phyloP scores from a whole-genome alignment of 2,888 invertebrate species.

The Listrodromus nycthemerus region DNA sequence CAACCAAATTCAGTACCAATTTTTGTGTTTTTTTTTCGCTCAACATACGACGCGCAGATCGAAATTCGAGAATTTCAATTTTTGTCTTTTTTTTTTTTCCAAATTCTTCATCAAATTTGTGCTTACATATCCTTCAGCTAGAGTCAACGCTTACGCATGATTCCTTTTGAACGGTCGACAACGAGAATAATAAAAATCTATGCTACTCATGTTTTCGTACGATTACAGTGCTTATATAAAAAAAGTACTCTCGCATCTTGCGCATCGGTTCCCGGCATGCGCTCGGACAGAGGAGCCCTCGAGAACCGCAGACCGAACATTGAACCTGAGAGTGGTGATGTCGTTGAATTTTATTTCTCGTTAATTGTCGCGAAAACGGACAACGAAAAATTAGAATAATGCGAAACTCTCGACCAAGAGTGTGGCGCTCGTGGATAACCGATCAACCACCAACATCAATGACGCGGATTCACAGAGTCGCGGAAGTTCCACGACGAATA shows the following conservation, averaged over 20 bases:
- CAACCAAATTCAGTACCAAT: slow-evolving; percentile 58
- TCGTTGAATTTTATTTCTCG: slow-evolving; percentile 25
- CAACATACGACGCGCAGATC: not conserved
- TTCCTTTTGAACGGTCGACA: slow-evolving; percentile 74
- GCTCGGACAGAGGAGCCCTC: slow-evolving; percentile 7
- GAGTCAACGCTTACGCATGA: slow-evolving; percentile 64
- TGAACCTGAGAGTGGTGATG: slow-evolving; percentile 42
- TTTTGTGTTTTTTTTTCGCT: slow-evolving; percentile 12
- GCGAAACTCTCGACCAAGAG: slow-evolving; percentile 28
- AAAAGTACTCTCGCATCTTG: slow-evolving; percentile 41
- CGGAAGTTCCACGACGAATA: not conserved
- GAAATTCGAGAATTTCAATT: slow-evolving; percentile 11
- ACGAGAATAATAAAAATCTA: slow-evolving; percentile 75
- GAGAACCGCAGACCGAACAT: slow-evolving; percentile 17
- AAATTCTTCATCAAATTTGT: slow-evolving; percentile 19
- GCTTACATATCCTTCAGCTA: slow-evolving; percentile 73
- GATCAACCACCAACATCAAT: not conserved
- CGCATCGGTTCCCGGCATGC: slow-evolving; percentile 6
- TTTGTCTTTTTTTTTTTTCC: not conserved
- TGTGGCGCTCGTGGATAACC: slow-evolving; percentile 4
- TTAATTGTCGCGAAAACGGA: slow-evolving; percentile 11
- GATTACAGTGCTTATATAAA: slow-evolving; percentile 45
- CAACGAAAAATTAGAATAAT: slow-evolving; percentile 37
- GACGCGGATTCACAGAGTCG: not conserved
- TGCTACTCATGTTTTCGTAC: slow-evolving; percentile 70